Evolutionary conservation across 2,888 invertebrate species (phyloP), one percentile per base, ranked within the genome.

Genomic region (Campaea margaritaria): DNA sequence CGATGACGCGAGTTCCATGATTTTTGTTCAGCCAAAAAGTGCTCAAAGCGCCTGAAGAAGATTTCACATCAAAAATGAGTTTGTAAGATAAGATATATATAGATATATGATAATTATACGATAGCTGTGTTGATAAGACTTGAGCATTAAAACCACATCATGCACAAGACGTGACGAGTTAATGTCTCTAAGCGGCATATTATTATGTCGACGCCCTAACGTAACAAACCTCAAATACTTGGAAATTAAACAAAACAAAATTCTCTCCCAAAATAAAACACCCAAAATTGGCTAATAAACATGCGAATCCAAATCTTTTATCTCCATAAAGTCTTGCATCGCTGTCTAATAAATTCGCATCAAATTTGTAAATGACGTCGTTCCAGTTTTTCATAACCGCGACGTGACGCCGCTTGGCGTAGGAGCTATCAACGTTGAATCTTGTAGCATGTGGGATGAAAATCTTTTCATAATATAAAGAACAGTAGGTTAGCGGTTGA

Each of bases 301-400:
- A 39, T 49, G 38, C 15, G 28, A 57, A 57, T 45, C 57, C 44
- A 50, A 31, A 50, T 57, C 39, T 36, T 49, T 57, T 57, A 57
- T 57, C 50, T 57, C 45, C 46, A 58, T 58, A 58, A 58, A 51
- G 27, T 27, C 34, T 45, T 57, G 50, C 50, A 57, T 50, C 45
- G 43, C 50, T 46, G 53, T 60, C 62, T 65, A 55, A 58, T 65
- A 65, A 63, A 65, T 65, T 63, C 52, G 42, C 62, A 51, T 58
- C 60, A 60, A 65, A 62, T 65, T 65, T 65, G 60, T 58, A 60
- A 63, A 60, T 65, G 65, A 48, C 62, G 65, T 43, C 58, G 49
- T 53, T 58, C 52, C 15, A 38, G 52, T 60, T 58, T 65, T 65
- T 65, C 57, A 62, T 60, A 60, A 57, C 57, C 55, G n/a, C 50